Evolutionary conservation across 2,888 invertebrate species (phyloP), one percentile per base, ranked within the genome.

Genomic region (Ditula angustiorana): DNA sequence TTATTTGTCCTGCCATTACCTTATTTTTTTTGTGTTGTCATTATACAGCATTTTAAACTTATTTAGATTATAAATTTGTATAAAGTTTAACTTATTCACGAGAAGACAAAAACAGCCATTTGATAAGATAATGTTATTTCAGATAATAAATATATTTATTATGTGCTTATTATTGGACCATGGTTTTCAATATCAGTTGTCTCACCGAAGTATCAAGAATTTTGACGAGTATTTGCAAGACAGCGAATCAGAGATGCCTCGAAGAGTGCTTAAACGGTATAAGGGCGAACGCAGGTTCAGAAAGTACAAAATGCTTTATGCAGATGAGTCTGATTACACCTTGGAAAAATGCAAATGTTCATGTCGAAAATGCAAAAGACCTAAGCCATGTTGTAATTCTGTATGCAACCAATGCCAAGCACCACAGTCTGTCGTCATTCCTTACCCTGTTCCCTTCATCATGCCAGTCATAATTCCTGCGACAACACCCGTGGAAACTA

Each of bases 381-480:
- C 69, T 0, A 68, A 67, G 37, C 66, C 70, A 21, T 70, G 85
- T 64, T 86, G 86, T 61, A 67, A 60, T 33, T 53, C 67, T 21
- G 57, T 70, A 4, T 83, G 81, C 60, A 64, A 53, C 2, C 69
- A 61, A 16, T 81, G 80, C 47, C 63, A 68, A n/a, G 75, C 73
- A 28, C 62, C 74, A 0, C 74, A 72, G 11, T 50, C 81, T 0
- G 60, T 82, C 0, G 70, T 80, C 19, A 67, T 83, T 0, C 83
- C 84, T 0, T 83, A 80, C 61, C 82, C 82, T 0, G 77, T 75
- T 47, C 82, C 82, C 0, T 21, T 82, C 52, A 63, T 81, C 5
- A 8, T 78, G 4, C 46, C 46, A n/a, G 11, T 23, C 21, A 23
- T 46, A 8, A 13, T 46, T n/a, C 23, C 21, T 23, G 5, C 1